Conservation (phyloP, 2,888 invertebrate genomes). For the Conchocele bisecta region DNA sequence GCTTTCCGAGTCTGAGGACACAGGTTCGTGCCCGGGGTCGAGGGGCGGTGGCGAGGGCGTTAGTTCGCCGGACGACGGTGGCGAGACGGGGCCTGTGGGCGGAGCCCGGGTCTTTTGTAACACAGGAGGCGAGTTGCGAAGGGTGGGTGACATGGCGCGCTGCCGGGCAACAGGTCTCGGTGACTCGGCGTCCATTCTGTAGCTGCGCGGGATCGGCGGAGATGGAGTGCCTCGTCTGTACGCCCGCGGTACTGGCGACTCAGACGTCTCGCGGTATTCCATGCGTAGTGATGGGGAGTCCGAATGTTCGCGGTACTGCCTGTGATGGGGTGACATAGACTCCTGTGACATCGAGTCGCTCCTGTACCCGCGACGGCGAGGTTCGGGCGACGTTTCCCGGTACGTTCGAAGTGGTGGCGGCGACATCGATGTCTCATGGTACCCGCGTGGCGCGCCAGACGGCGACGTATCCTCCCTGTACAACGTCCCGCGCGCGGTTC, state of each 20-base stretch:
- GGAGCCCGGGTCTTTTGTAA: slow-evolving; percentile 29
- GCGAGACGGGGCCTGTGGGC: slow-evolving; percentile 40
- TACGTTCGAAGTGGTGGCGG: slow-evolving; percentile 44
- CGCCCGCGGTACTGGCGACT: slow-evolving; percentile 35
- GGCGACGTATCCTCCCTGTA: slow-evolving; percentile 39
- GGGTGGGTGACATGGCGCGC: not conserved
- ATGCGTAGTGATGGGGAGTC: slow-evolving; percentile 53
- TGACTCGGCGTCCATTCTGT: slow-evolving; percentile 7
- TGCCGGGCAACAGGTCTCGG: slow-evolving; percentile 12
- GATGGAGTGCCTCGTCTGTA: slow-evolving; percentile 28
- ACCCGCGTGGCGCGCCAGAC: not conserved
- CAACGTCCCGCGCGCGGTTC: slow-evolving; percentile 52
- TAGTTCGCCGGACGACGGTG: slow-evolving; percentile 52
- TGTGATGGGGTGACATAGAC: no score
- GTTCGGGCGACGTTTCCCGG: slow-evolving; percentile 44
- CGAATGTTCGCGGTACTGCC: slow-evolving; percentile 6
- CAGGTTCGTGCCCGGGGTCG: not conserved
- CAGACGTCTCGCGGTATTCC: slow-evolving; percentile 21
- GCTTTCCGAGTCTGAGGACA: slow-evolving; percentile 12
- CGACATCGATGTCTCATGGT: slow-evolving; percentile 31
- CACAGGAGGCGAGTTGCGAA: slow-evolving; percentile 50
- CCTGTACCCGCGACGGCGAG: no score
- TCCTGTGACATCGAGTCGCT: no score
- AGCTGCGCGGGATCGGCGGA: slow-evolving; percentile 17
- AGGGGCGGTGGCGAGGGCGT: slow-evolving; percentile 47